Evolutionary conservation across 2,888 invertebrate species (phyloP), one percentile per base, ranked within the genome.

Genomic region (Papilio elwesi): DNA sequence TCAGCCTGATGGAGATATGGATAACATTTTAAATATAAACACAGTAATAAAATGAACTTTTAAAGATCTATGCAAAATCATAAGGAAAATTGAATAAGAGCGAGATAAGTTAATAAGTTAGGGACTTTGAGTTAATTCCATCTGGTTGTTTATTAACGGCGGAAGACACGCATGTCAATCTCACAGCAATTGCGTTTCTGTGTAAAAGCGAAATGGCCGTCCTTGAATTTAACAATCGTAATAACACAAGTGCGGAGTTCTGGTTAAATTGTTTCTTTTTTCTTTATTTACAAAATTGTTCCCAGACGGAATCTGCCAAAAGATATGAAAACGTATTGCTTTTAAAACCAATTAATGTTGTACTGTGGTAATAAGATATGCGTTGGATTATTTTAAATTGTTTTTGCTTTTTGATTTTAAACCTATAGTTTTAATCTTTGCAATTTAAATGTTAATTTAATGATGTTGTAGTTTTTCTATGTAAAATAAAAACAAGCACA

Each of bases 161-260:
- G 43, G 68, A 12, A 59, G 68, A 59, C 68, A 68, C 38, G 59
- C 59, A 49, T 68, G 68, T 68, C 68, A 59, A 68, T 49, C 59
- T 62, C n/a, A 51, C 36, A 36, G 68, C 59, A 68, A 68, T 49
- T 67, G 59, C 59, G 36, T 59, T 68, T 62, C 68, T 68, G 68
- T 48, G 68, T 59, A 68, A 62, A 59, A 68, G 38, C 68, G 49
- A 68, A 68, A 68, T 59, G 43, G 57, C 48, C 68, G 68, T 68
- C 59, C 68, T 68, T 68, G 68, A 62, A 68, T 68, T 68, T 59
- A 59, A 68, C 68, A 68, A 68, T 68, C 68, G 38, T 59, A 51
- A 59, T 68, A 51, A 62, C 36, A 38, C 38, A 59, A 68, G 59
- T 68, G 48, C 15, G 47, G 59, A n/a, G 67, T 38, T 68, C 38